Evolutionary conservation across 2,888 invertebrate species (phyloP).

Genomic region (Leptinotarsa rubiginosa): DNA sequence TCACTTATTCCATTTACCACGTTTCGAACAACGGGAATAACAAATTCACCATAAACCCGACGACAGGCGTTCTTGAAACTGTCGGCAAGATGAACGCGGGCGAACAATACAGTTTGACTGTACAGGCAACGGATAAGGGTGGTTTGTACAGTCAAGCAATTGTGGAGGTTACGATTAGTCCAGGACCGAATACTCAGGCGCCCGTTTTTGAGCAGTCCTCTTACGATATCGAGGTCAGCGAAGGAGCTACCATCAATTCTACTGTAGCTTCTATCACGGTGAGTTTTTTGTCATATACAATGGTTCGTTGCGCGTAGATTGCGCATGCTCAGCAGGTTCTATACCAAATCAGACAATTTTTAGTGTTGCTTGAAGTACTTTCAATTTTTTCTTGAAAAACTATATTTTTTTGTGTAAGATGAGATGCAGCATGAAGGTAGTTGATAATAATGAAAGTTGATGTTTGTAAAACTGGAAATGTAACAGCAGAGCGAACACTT

Average conservation of each 20-base stretch:
- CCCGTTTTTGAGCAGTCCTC: constrained; percentile 85
- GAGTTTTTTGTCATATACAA: constrained; percentile 53
- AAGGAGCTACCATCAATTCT: constrained; percentile 89
- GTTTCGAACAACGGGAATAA: constrained; percentile 90
- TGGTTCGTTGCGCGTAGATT: too few species aligned
- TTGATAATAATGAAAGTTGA: too few species aligned
- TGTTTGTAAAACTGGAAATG: too few species aligned
- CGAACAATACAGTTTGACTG: constrained; percentile 89
- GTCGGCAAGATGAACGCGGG: constrained; percentile 86
- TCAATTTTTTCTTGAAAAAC: too few species aligned
- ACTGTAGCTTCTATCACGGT: constrained; percentile 84
- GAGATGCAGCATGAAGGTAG: too few species aligned
- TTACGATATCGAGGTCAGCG: constrained; percentile 89
- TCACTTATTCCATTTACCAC: constrained; percentile 88
- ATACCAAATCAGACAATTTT: too few species aligned
- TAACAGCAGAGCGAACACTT: too few species aligned
- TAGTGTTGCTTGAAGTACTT: too few species aligned
- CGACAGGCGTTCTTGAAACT: constrained; percentile 80
- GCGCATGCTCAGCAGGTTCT: too few species aligned
- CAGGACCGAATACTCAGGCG: constrained; percentile 84
- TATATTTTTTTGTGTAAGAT: too few species aligned
- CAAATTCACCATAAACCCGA: constrained; percentile 86
- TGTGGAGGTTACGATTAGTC: constrained; percentile 85
- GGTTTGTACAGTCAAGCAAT: constrained; percentile 87
- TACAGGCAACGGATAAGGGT: constrained; percentile 84